phyloP scores from a whole-genome alignment of 2,113 vertebrate species.

The Podiceps cristatus region DNA sequence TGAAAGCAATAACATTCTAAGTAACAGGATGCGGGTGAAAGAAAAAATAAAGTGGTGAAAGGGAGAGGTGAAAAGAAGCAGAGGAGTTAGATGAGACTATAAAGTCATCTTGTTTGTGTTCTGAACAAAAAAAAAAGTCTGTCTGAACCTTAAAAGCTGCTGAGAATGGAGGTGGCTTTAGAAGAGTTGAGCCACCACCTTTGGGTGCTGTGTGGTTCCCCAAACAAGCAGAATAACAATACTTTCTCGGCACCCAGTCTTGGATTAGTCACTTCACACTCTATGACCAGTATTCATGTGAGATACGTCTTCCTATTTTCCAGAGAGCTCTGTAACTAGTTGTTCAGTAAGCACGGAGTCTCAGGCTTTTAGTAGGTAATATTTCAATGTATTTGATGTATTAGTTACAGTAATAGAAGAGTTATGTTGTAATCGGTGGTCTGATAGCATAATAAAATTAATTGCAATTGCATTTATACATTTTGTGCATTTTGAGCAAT shows the following conservation, averaged over 20 bases:
- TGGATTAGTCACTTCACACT: not conserved
- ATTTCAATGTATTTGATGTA: not conserved
- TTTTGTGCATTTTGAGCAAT: not conserved
- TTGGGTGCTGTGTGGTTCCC: not conserved
- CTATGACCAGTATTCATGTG: no score
- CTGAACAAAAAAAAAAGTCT: not conserved
- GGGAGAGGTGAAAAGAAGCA: not conserved
- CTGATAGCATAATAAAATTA: not conserved
- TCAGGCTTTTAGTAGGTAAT: not conserved
- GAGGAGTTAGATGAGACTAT: rapidly evolving
- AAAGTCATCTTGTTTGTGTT: not conserved
- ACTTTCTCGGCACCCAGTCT: not conserved
- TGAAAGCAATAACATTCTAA: not conserved
- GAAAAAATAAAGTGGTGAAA: not conserved
- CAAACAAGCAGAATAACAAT: not conserved
- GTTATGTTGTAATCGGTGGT: not conserved
- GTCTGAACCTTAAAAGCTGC: not conserved
- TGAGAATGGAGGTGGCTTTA: not conserved
- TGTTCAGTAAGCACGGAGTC: not conserved
- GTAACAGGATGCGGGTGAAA: not conserved
- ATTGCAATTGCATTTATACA: not conserved
- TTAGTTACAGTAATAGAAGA: not conserved
- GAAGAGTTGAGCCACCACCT: not conserved
- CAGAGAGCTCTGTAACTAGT: not conserved
- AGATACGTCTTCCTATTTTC: no score